Percentiles rank a stretch among this genome's conserved stretches.
Conservation (phyloP, 1,140 invertebrate species). For the Pomacea maculata region DNA sequence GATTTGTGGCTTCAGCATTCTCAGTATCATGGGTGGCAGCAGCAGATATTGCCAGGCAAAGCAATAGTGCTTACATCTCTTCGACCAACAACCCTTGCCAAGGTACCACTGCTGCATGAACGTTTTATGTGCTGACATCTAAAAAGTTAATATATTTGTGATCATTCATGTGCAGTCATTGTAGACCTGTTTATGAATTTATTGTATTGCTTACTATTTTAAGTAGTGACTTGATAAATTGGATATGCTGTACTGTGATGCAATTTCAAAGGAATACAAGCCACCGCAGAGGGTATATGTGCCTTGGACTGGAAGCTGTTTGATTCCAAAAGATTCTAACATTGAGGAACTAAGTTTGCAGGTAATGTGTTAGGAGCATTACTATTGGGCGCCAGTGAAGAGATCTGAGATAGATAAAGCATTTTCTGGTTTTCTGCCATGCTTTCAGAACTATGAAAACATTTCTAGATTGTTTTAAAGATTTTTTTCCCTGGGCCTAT, state of each 20-base stretch:
- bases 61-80: neutral
- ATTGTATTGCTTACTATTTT: neutral
- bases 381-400: too few relatives aligned
- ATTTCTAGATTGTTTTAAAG: too few relatives aligned
- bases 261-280: neutral
- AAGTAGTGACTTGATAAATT: neutral
- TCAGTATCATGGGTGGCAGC: slow-evolving; percentile 10
- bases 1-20: neutral
- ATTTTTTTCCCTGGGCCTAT: too few relatives aligned
- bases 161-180: neutral
- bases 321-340: neutral
- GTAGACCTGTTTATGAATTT: neutral
- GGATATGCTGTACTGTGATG: too few relatives aligned
- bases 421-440: too few relatives aligned
- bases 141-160: too few relatives aligned
- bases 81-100: slow-evolving; percentile 6
- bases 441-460: too few relatives aligned
- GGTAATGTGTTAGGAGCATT: too few relatives aligned
- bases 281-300: slow-evolving; percentile 6
- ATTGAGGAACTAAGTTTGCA: too few relatives aligned
- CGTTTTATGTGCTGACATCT: neutral
- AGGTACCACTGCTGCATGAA: neutral
- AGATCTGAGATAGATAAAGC: too few relatives aligned
- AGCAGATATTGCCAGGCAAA: neutral
- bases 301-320: slow-evolving; percentile 4